Evolutionary conservation across 23 tunicate species (phyloP), one percentile per base, ranked within the genome.

Genomic region (Corella eumyota): DNA sequence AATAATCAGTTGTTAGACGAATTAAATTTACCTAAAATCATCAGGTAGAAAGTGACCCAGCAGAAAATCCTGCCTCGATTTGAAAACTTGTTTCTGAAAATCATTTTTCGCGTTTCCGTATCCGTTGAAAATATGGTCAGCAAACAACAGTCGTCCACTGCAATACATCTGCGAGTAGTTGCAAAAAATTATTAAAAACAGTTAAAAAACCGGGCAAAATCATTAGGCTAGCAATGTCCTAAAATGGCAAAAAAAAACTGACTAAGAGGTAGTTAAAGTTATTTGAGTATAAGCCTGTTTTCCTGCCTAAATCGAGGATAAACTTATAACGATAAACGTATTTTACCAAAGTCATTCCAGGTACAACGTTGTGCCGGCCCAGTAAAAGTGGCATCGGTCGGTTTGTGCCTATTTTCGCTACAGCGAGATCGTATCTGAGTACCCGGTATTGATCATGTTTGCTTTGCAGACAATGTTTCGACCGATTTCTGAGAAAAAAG

Each of bases 291-390:
- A n/a, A n/a, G n/a, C n/a, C n/a, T n/a, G n/a, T n/a, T n/a, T n/a
- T n/a, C n/a, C n/a, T n/a, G n/a, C n/a, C n/a, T n/a, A n/a, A n/a
- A n/a, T n/a, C n/a, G n/a, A n/a, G n/a, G n/a, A n/a, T 40, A 15
- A 40, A 40, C 48, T 40, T 40, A 40, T 0, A 66, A 27, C 15
- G 25, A 30, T 34, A 65, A 48, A 4, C 24, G 29, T 3, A 2
- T 74, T 78, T 50, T n/a, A 88, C 96, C 81, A 88, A 34, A 25
- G 81, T 82, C 88, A 88, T 88, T 22, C 96, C 96, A 22, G 96
- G 96, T 26, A 79, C 96, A n/a, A 66, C 96, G 53, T 83, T 80
- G 48, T 88, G 96, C 15, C 96, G 61, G 35, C 66, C 74, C 23
- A 88, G 57, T 22, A 71, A 65, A 19, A 88, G 36, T 6, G 96